Base-by-base conservation (phyloP, 2,888 invertebrate genomes). In the Drosophila macrospina region DNA sequence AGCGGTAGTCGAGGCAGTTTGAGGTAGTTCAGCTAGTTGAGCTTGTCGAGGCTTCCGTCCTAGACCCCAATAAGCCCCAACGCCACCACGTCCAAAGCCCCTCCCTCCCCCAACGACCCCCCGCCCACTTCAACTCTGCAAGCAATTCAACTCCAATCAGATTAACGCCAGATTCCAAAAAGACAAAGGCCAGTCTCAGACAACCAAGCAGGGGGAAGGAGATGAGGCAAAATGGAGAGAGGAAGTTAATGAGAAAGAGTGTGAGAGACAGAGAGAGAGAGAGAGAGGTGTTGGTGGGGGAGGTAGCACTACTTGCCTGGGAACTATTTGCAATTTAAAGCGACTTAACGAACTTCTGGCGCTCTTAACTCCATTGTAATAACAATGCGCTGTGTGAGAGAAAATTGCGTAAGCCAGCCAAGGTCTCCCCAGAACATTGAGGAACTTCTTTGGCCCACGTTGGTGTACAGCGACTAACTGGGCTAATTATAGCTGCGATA, bases 321-420 rank as follows among this genome's bases (percentile, higher is more conserved):
- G 76, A 76, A 76, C 47, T 67, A 64, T 64, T 79, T 44, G 74
- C 77, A 66, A 84, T 67, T 84, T 63, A 73, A 74, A 81, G 82
- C 70, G 69, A 74, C 66, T 73, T 75, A 81, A 48, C 69, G 54
- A 56, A 57, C 69, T 61, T 37, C 61, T 32, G 32, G 11, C 32
- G 47, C 32, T 37, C 20, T 10, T 8, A 24, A 41, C 39, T 50
- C 44, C 39, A 57, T 63, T 67, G 67, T 62, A 42, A 47, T 8
- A 39, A 57, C 67, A 69, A 72, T 63, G 30, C 26, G n/a, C 30
- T 20, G 15, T 66, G 51, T 72, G 76, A 69, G 75, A 60, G 84
- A 84, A 80, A 82, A 78, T 86, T 80, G 81, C 82, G 84, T 83
- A 80, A 80, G 32, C 24, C 32, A 8, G 5, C 10, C 54, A 76